These are phyloP conservation scores for Euura saliciscinereae DNA, from an alignment of 1,140 invertebrate species.

Conservation along the genomic window DNA sequence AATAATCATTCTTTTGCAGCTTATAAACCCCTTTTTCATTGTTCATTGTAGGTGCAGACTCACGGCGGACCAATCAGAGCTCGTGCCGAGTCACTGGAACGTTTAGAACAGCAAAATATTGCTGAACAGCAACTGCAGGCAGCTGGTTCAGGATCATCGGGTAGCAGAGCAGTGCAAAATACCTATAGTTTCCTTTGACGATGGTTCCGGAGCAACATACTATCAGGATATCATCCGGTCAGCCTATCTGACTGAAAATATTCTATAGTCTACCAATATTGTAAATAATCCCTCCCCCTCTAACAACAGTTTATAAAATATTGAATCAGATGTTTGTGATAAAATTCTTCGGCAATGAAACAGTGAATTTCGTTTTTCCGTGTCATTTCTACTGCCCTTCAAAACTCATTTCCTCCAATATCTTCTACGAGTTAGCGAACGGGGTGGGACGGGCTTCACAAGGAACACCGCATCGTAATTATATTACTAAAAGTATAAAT, in stretches of 20 bases:
- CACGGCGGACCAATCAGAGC: constrained; percentile 72
- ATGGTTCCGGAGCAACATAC: constrained; percentile 48
- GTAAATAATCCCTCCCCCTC: neutral
- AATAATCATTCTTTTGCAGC: neutral
- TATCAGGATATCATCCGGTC: constrained; percentile 43
- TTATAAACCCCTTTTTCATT: neutral
- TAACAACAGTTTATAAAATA: too few relatives aligned
- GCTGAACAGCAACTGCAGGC: constrained; percentile 47
- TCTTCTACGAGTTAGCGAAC: too few relatives aligned
- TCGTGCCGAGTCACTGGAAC: constrained; percentile 71
- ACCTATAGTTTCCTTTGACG: constrained; percentile 76
- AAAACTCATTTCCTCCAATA: too few relatives aligned
- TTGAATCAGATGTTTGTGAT: too few relatives aligned
- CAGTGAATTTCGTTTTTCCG: too few relatives aligned
- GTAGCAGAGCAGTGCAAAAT: constrained; percentile 72
- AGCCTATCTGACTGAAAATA: constrained; percentile 43
- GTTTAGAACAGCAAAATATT: constrained; percentile 61
- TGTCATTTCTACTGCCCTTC: too few relatives aligned
- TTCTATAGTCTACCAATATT: neutral
- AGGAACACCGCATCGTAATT: too few relatives aligned
- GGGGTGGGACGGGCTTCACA: too few relatives aligned
- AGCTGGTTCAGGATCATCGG: constrained; percentile 55
- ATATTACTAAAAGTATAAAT: constrained; percentile 15
- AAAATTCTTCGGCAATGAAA: too few relatives aligned
- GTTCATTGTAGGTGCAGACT: constrained; percentile 56